Evolutionary conservation across 2,113 vertebrate species (phyloP).

Genomic region (Lepidothrix coronata): DNA sequence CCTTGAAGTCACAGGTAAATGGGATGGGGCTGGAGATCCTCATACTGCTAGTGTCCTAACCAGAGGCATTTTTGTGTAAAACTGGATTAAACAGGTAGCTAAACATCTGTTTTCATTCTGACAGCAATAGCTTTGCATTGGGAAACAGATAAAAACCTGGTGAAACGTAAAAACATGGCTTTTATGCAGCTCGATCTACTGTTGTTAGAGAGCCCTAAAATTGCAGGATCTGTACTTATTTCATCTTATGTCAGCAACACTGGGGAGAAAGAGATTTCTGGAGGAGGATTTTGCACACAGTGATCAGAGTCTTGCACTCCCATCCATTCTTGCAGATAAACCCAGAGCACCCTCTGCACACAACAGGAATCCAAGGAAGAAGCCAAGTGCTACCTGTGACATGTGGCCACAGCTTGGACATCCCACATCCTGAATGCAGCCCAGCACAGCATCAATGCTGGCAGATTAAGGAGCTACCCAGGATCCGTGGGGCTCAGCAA

Average conservation of each 20-base stretch:
- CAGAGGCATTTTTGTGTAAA: not conserved
- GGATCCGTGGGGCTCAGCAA: not conserved
- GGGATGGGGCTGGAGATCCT: not conserved
- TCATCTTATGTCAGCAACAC: not conserved
- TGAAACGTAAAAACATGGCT: not conserved
- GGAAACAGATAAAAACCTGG: not conserved
- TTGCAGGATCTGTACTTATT: not conserved
- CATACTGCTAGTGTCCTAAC: not conserved
- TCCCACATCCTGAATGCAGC: not conserved
- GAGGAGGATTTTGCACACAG: not conserved
- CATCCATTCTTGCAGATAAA: not conserved
- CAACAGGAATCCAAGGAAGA: not conserved
- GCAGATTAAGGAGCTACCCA: not conserved
- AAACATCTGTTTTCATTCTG: not conserved
- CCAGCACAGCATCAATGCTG: rapidly evolving
- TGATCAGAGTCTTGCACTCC: not conserved
- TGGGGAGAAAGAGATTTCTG: not conserved
- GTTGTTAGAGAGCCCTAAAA: not conserved
- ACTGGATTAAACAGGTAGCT: not conserved
- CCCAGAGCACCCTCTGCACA: not conserved
- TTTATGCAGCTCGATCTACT: not conserved
- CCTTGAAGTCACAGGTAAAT: not conserved
- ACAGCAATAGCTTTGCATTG: not conserved
- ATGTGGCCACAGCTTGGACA: not conserved
- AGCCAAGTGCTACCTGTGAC: not conserved